phyloP scores from a whole-genome alignment of 2,113 vertebrate species.

The Alethe castanea region DNA sequence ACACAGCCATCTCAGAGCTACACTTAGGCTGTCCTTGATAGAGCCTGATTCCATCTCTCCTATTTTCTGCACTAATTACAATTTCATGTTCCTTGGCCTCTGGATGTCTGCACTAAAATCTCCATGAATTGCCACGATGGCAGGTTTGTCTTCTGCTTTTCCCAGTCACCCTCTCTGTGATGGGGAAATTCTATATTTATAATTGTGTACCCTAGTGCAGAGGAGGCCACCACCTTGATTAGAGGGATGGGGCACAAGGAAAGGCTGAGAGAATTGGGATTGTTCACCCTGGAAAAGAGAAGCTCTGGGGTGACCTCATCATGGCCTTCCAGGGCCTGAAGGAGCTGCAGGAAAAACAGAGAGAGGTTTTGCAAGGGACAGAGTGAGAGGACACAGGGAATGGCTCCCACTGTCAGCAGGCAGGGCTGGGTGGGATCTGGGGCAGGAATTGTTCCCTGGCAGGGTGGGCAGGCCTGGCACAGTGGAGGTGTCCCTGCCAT shows the following conservation, averaged over 20 bases:
- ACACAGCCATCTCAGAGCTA: slow-evolving; percentile 10
- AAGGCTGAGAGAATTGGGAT: neutral
- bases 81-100: slow-evolving; percentile 22
- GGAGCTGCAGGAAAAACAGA: no score
- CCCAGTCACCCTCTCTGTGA: neutral
- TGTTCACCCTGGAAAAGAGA: neutral
- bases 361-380: no score
- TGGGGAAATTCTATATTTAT: neutral
- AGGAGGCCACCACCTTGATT: neutral
- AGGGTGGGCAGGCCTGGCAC: no score
- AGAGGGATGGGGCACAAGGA: neutral
- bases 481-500: no score
- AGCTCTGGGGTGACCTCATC: neutral
- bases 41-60: slow-evolving; percentile 46
- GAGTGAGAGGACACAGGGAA: neutral
- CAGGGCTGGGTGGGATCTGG: neutral
- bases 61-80: slow-evolving; percentile 56
- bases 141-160: neutral
- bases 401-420: neutral
- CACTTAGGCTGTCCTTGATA: slow-evolving; percentile 1
- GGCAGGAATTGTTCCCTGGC: neutral
- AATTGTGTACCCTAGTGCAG: neutral
- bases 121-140: neutral
- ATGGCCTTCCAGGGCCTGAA: neutral
- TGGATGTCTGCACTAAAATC: neutral